Base-by-base conservation (phyloP, 23 tunicate species). In the Oikopleura vanhoeffeni region DNA sequence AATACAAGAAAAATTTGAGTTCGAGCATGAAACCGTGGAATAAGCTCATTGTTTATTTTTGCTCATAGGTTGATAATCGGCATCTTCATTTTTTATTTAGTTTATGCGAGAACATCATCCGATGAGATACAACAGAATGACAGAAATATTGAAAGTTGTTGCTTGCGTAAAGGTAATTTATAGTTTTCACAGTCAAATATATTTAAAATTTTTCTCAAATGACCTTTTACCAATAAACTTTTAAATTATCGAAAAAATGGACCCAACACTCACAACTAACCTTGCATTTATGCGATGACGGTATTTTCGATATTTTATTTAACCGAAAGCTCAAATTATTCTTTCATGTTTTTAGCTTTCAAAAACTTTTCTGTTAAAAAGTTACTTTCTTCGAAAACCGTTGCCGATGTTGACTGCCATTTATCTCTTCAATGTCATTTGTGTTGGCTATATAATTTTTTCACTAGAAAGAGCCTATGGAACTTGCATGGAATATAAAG, bases 81-180 rank as follows among this genome's bases (percentile, higher is more conserved):
- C n/a, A n/a, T n/a, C n/a, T n/a, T n/a, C n/a, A n/a, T n/a, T n/a
- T n/a, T 18, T 33, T 18, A 71, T 13, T 71, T 30, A 71, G 79
- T 71, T 71, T 32, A 71, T 71, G 79, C 79, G 79, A 33, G 79
- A 71, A 30, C 79, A 71, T 71, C 79, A 71, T 38, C 79, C 79
- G 38, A 71, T 71, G 79, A 33, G 79, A 71, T 71, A 71, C 38
- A 71, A 71, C 38, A 33, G 79, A 13, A 71, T 71, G 79, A 71
- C 79, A 4, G 79, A 71, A 30, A 71, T 71, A 28, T 38, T 71
- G 38, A 71, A 71, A 71, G 79, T 71, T 30, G 79, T 71, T 71
- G 79, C 79, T 2, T 24, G 79, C 32, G 79, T 71, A 18, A 71
- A 71, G 79, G n/a, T n/a, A n/a, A n/a, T n/a, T n/a, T n/a, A n/a